Conservation (phyloP, 2,113 vertebrate genomes). For the Proterorhinus semilunaris region DNA sequence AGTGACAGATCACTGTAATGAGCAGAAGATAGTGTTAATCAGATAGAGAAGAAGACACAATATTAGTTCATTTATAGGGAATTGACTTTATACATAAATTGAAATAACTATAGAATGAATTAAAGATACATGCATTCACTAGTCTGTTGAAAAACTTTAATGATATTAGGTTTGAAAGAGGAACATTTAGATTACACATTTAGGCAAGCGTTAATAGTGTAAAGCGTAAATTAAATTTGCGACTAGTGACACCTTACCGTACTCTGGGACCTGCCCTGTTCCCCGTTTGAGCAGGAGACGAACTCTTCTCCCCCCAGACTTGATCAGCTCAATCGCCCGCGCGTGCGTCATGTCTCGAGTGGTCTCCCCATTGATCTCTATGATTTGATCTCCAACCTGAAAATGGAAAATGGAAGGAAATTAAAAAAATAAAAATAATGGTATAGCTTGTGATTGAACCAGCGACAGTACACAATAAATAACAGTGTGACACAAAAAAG, state of each 20-base stretch:
- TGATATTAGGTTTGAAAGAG: conserved; percentile 31
- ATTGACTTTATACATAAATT: conserved; percentile 38
- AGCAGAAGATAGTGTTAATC: conserved; percentile 76
- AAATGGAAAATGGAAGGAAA: neutral
- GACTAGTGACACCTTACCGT: conserved; percentile 82
- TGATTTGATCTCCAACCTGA: conserved; percentile 99
- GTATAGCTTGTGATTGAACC: no score
- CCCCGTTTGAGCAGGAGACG: conserved; percentile 93
- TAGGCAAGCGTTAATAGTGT: conserved; percentile 17
- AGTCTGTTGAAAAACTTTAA: conserved; percentile 19
- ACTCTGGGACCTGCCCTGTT: conserved; percentile 96
- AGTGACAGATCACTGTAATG: conserved; percentile 91
- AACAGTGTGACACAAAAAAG: neutral
- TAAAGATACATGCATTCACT: conserved; percentile 33
- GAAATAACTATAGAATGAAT: conserved; percentile 19
- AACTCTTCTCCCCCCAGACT: conserved; percentile 91
- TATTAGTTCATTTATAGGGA: conserved; percentile 30
- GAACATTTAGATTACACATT: conserved; percentile 20
- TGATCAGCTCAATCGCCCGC: conserved; percentile 97
- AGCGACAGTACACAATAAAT: no score
- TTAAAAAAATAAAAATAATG: no score
- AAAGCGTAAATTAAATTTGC: conserved; percentile 32
- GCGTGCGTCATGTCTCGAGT: conserved; percentile 96
- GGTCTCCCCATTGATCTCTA: conserved; percentile 98
- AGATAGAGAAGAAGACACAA: conserved; percentile 51